A percentile compares a stretch with the other conserved stretches of the same genome.
These are phyloP conservation scores for Schrankia costaestrigalis DNA, from an alignment of 2,888 invertebrate species.

Conservation along the genomic window DNA sequence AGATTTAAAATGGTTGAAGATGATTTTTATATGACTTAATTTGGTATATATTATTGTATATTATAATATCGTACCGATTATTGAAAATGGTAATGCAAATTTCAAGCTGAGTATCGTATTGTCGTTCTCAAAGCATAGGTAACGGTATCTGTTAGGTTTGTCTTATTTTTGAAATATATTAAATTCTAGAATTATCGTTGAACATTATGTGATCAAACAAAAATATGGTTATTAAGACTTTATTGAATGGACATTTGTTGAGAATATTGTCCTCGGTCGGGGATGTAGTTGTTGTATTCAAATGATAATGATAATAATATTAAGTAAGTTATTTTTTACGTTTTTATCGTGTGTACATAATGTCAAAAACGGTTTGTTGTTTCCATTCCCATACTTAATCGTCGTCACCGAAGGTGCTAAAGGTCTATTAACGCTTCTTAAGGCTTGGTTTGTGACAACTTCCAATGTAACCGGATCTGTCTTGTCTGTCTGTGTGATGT, in stretches of 20 bases:
- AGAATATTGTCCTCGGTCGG: conserved; percentile 72
- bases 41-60: conserved; percentile 62
- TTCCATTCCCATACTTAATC: conserved; percentile 68
- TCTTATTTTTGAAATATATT: conserved; percentile 63
- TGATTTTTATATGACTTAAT: conserved; percentile 76
- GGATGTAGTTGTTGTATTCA: conserved; percentile 80
- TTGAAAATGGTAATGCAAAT: conserved; percentile 50
- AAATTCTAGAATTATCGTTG: conserved; percentile 74
- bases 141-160: conserved; percentile 61
- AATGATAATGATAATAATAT: conserved; percentile 78
- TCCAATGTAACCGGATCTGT: conserved; percentile 35
- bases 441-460: conserved; percentile 52
- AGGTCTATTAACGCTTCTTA: conserved; percentile 77
- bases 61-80: conserved; percentile 64
- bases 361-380: conserved; percentile 72
- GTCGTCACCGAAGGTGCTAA: conserved; percentile 77
- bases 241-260: conserved; percentile 78
- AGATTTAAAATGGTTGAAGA: conserved; percentile 69
- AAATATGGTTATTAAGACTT: conserved; percentile 75
- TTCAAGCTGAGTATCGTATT: conserved; percentile 35
- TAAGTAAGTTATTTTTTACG: conserved; percentile 82
- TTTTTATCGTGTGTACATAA: conserved; percentile 77
- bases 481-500: conserved; percentile 36
- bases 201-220: conserved; percentile 78
- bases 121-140: conserved; percentile 54